Evolutionary conservation across 2,113 vertebrate genomes (phyloP).

Genomic region (Oncorhynchus tshawytscha): DNA sequence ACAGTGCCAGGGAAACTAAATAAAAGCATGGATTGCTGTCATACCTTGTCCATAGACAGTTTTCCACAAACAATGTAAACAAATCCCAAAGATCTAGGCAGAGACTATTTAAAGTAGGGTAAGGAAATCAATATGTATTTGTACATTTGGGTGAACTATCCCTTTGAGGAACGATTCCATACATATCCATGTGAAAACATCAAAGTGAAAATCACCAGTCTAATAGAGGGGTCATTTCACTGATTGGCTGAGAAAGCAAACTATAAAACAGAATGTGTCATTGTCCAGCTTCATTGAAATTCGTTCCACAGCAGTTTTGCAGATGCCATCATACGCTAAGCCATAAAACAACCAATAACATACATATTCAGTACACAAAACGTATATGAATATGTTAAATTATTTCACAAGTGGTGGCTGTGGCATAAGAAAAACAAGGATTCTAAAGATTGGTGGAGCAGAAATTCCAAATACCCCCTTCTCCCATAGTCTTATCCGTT

Average conservation of each 20-base stretch:
- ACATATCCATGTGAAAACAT: too few relatives aligned
- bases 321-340: too few relatives aligned
- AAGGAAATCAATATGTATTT: too few relatives aligned
- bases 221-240: background rate
- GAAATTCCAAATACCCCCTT: constrained; percentile 77
- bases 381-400: constrained; percentile 29
- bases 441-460: constrained; percentile 75
- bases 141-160: too few relatives aligned
- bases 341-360: constrained; percentile 10
- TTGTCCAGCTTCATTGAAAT: background rate
- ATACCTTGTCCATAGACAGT: too few relatives aligned
- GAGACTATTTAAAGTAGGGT: too few relatives aligned
- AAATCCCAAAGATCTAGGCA: too few relatives aligned
- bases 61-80: too few relatives aligned
- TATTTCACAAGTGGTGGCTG: constrained; percentile 50
- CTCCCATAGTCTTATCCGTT: constrained; percentile 77
- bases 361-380: constrained; percentile 7
- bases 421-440: constrained; percentile 54
- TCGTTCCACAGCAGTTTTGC: background rate
- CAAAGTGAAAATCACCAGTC: background rate
- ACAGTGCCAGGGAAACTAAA: too few relatives aligned
- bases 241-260: background rate
- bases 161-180: constrained; percentile 3
- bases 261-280: background rate
- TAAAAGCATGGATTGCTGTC: too few relatives aligned